Percentiles rank a stretch among this genome's conserved stretches.
Evolutionary conservation across 92 coral and sea anemone species (phyloP).

Genomic region (Virgularia gustaviana): DNA sequence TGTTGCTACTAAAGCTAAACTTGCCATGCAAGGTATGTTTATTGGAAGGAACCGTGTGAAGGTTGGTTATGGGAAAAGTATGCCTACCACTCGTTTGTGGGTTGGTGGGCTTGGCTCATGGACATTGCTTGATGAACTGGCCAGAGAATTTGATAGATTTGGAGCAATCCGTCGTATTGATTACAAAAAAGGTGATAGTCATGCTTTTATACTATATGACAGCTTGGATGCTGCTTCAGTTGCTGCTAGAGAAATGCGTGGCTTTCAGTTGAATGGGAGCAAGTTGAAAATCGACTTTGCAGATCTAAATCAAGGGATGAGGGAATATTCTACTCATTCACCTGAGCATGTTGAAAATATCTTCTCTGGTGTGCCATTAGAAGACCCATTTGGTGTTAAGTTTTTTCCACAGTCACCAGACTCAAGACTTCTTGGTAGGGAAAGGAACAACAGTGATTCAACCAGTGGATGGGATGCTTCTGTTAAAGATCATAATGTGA

Average conservation of each 20-base stretch:
- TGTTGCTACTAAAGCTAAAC: conserved; percentile 92
- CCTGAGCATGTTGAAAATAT: conserved; percentile 64
- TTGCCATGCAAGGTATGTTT: conserved; percentile 89
- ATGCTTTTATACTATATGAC: conserved; percentile 97
- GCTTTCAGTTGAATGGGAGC: conserved; percentile 88
- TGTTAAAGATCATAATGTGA: conserved; percentile 3
- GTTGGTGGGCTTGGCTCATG: conserved; percentile 98
- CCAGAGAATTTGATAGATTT: conserved; percentile 97
- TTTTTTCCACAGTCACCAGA: conserved; percentile 53
- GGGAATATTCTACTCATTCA: conserved; percentile 71
- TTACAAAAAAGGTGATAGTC: conserved; percentile 93
- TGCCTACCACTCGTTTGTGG: conserved; percentile 99
- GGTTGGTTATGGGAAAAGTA: conserved; percentile 98
- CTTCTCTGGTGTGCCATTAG: conserved; percentile 55
- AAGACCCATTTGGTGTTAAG: conserved; percentile 74
- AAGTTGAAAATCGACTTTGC: conserved; percentile 99
- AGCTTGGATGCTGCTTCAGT: conserved; percentile 99
- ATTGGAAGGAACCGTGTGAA: conserved; percentile 96
- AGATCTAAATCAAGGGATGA: conserved; percentile 90
- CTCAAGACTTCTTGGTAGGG: conserved; percentile 48
- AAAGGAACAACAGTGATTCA: conserved; percentile 32
- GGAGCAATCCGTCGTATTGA: conserved; percentile 97
- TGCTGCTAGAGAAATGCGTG: conserved; percentile 99
- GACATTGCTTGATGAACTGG: conserved; percentile 91
- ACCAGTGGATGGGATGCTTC: conserved; percentile 33